phyloP scores from a whole-genome alignment of 2,113 vertebrate species.

The Rhinolophus sinicus region DNA sequence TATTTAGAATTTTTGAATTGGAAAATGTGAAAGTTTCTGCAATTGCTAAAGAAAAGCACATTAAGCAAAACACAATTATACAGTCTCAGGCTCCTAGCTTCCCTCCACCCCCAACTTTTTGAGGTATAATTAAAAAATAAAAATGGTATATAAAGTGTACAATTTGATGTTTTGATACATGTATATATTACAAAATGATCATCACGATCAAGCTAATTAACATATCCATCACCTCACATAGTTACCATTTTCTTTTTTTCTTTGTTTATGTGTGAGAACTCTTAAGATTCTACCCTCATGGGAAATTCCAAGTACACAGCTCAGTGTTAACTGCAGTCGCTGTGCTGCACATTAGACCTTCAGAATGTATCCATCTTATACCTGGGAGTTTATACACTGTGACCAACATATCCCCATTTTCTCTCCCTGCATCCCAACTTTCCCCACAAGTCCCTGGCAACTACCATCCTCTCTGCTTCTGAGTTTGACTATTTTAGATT shows the following conservation, averaged over 20 bases:
- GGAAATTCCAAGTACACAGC: background rate
- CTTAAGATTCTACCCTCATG: background rate
- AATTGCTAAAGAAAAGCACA: background rate
- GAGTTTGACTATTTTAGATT: background rate
- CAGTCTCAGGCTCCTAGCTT: background rate
- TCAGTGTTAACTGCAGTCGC: background rate
- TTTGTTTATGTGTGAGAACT: background rate
- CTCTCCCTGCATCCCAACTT: accelerated
- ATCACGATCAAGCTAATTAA: background rate
- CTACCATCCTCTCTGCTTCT: background rate
- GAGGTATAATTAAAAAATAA: background rate
- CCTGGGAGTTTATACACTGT: background rate
- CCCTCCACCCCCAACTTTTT: background rate
- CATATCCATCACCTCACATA: background rate
- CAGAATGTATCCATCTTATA: background rate
- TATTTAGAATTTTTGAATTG: background rate
- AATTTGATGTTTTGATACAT: background rate
- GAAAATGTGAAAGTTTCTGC: background rate
- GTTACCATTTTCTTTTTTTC: background rate
- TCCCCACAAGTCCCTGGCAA: background rate
- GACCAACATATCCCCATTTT: background rate
- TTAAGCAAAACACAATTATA: background rate
- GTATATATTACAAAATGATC: background rate
- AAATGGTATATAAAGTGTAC: background rate
- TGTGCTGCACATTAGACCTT: background rate